These are phyloP conservation scores for Spea multiplicata DNA, from an alignment of 2,113 vertebrate species.

Conservation along the genomic window DNA sequence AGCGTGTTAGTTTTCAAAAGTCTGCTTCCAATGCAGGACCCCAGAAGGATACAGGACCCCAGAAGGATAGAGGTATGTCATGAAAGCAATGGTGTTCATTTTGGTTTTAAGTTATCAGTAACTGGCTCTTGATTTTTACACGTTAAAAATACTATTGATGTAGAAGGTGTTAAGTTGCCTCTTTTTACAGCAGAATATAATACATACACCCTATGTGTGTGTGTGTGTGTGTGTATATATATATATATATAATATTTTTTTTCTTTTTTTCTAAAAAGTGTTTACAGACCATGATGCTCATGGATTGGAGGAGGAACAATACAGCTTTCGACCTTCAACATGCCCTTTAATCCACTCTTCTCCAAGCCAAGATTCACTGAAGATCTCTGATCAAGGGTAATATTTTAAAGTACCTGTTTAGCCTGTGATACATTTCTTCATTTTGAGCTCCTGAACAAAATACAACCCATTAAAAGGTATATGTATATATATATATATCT, in stretches of 20 bases:
- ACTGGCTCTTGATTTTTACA: background rate
- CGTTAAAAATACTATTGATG: too few relatives aligned
- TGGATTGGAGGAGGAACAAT: constrained; percentile 68
- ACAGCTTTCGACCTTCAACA: constrained; percentile 84
- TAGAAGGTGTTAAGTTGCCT: too few relatives aligned
- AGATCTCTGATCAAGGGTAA: constrained; percentile 62
- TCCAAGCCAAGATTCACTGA: constrained; percentile 79
- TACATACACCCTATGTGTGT: background rate
- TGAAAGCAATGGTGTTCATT: background rate
- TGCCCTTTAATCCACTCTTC: constrained; percentile 92
- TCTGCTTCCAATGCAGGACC: constrained; percentile 35
- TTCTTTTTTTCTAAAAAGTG: constrained; percentile 50
- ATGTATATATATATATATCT: background rate
- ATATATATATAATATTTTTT: too few relatives aligned
- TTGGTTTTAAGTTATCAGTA: background rate
- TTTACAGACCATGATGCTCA: constrained; percentile 50
- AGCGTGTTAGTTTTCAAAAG: constrained; percentile 60
- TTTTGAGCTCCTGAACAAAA: too few relatives aligned
- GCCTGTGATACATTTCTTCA: too few relatives aligned
- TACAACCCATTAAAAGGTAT: too few relatives aligned
- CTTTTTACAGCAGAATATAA: constrained; percentile 14
- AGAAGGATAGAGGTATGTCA: constrained; percentile 56
- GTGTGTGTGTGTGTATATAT: background rate
- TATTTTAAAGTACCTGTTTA: too few relatives aligned
- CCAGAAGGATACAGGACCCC: constrained; percentile 53